Evolutionary conservation across 2,797 vertebrate species (phyloP), one percentile per base, ranked within the genome.

Genomic region (Poecilia gillii): DNA sequence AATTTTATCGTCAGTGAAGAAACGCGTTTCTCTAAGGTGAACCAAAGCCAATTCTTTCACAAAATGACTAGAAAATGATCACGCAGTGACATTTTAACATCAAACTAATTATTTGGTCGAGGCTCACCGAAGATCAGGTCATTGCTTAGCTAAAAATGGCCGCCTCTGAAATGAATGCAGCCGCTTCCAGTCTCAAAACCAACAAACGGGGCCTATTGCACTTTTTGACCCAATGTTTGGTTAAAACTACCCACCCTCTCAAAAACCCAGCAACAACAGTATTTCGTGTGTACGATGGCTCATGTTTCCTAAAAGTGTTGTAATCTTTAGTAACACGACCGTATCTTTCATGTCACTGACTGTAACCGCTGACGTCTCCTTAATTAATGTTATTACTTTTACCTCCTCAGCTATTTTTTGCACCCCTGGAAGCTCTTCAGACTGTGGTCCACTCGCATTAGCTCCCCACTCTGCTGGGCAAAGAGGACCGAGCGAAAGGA

Each of bases 361-460:
- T 89, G 89, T 91, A 93, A 94, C 92, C 93, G 90, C 90, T 85
- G 89, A 85, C 73, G 85, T 91, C 85, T 87, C 81, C 83, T 83
- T 83, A 31, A 89, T 83, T 83, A 31, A 89, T 92, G 87, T 91
- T 92, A 92, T 92, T 92, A 90, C 84, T 81, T 91, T 91, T 86
- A 33, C 85, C 91, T 90, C 92, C 85, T 90, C 68, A 82, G 89
- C 90, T 87, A 92, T 90, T 80, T 81, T 75, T 55, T 23, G 46
- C 49, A 84, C 90, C 91, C 87, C 81, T 78, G 90, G 93, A 92
- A 94, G 81, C 87, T 88, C 87, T 93, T 92, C 87, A 87, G 78
- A 88, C 84, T 78, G 83, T 41, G 71, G 85, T 82, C 31, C 23
- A 71, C 62, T 91, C 91, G 89, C 87, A 77, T 86, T 89, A 25